These are phyloP conservation scores for Salvelinus namaycush DNA, from an alignment of 2,113 vertebrate genomes.

Conservation along the genomic window DNA sequence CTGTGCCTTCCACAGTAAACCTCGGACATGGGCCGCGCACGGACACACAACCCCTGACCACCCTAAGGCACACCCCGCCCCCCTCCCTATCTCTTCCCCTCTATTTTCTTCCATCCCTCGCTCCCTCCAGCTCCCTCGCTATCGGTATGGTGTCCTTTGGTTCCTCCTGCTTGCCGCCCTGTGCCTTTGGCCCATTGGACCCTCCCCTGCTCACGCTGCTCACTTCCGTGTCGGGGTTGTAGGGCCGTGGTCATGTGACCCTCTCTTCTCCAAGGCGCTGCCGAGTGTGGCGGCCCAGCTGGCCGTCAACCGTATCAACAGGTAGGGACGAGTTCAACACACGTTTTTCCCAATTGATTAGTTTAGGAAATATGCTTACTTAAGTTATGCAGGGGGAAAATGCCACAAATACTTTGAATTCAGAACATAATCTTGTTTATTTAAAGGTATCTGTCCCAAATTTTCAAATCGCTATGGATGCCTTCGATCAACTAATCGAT, in stretches of 20 bases:
- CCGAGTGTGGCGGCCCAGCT: conserved; percentile 74
- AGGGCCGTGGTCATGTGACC: conserved; percentile 81
- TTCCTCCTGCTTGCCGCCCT: conserved; percentile 4
- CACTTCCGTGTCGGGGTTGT: conserved; percentile 73
- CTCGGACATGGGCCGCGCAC: conserved; percentile 27
- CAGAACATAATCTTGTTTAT: too few relatives aligned
- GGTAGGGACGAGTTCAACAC: too few relatives aligned
- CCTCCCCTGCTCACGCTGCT: conserved; percentile 31
- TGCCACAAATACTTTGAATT: too few relatives aligned
- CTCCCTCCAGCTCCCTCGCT: not conserved
- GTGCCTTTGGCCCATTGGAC: conserved; percentile 39
- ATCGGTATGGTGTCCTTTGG: not conserved
- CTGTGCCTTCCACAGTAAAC: not conserved
- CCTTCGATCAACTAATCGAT: too few relatives aligned
- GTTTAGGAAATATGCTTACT: too few relatives aligned
- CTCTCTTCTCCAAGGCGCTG: conserved; percentile 76
- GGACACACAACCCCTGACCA: not conserved
- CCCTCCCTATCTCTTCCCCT: not conserved
- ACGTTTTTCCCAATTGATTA: too few relatives aligned
- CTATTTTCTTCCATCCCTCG: not conserved
- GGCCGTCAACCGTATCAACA: conserved; percentile 50
- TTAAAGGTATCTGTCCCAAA: too few relatives aligned
- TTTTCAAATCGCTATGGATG: too few relatives aligned
- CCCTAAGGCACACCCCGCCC: not conserved
- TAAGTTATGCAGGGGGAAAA: too few relatives aligned